These are phyloP conservation scores for Melieria omissa DNA, from an alignment of 2,888 invertebrate species.

Conservation along the genomic window DNA sequence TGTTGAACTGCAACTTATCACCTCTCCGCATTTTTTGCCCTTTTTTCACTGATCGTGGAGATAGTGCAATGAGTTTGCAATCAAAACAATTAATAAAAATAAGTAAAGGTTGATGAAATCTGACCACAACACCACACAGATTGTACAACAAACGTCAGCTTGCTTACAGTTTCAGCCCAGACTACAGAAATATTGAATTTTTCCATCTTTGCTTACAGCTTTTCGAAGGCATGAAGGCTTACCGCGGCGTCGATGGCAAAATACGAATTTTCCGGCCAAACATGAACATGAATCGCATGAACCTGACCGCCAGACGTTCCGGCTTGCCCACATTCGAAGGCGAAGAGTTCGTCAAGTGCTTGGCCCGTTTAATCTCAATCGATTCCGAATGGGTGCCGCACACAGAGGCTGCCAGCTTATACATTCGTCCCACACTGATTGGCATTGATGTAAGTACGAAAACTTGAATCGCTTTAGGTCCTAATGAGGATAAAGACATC, in stretches of 20 bases:
- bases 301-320: conserved; percentile 82
- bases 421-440: conserved; percentile 95
- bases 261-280: conserved; percentile 96
- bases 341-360: conserved; percentile 84
- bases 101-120: too few relatives aligned
- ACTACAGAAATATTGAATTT: not conserved
- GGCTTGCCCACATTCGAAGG: conserved; percentile 91
- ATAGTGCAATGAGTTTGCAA: too few relatives aligned
- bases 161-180: too few relatives aligned
- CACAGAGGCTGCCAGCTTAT: conserved; percentile 88
- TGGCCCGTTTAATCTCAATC: conserved; percentile 85
- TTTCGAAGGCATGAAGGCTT: conserved; percentile 99
- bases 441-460: conserved; percentile 88
- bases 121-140: too few relatives aligned
- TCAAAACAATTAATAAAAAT: too few relatives aligned
- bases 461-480: not conserved
- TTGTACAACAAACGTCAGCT: too few relatives aligned
- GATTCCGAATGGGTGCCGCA: conserved; percentile 99
- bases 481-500: not conserved
- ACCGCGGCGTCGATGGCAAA: conserved; percentile 89
- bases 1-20: too few relatives aligned
- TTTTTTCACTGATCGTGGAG: too few relatives aligned
- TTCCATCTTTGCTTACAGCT: conserved; percentile 71
- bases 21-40: too few relatives aligned
- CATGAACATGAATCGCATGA: conserved; percentile 94